Conservation (phyloP, 1,140 invertebrate genomes). For the Agrilus planipennis region DNA sequence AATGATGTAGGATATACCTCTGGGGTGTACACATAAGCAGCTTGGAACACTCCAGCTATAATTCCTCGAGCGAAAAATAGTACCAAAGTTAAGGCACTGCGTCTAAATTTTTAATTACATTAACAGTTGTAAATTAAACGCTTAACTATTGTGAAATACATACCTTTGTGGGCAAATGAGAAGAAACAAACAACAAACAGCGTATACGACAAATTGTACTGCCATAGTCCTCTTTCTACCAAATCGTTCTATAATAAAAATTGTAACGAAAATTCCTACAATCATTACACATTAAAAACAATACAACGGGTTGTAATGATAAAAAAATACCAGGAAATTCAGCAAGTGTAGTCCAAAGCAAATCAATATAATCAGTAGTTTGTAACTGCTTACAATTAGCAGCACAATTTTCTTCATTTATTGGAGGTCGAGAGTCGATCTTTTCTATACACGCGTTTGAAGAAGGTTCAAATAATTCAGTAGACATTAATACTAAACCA, state of each 20-base stretch:
- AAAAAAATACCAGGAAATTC: conserved; percentile 73
- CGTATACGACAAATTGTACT: conserved; percentile 80
- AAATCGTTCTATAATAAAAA: conserved; percentile 80
- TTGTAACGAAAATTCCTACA: conserved; percentile 82
- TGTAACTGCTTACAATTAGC: conserved; percentile 64
- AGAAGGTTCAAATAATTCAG: conserved; percentile 74
- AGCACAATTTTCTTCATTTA: conserved; percentile 48
- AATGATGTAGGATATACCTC: conserved; percentile 89
- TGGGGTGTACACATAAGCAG: conserved; percentile 90
- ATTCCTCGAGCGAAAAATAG: conserved; percentile 84
- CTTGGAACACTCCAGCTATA: conserved; percentile 89
- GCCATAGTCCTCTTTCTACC: conserved; percentile 91
- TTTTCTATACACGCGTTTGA: conserved; percentile 36
- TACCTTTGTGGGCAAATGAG: conserved; percentile 67
- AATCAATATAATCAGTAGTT: conserved; percentile 82
- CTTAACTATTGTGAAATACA: conserved; percentile 20
- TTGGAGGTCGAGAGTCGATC: conserved; percentile 26
- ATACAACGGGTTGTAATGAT: conserved; percentile 9
- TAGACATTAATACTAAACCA: conserved; percentile 89
- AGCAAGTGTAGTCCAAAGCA: conserved; percentile 88
- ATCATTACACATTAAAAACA: conserved; percentile 18
- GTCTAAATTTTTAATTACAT: conserved; percentile 48
- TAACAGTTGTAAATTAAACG: not conserved
- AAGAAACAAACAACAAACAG: conserved; percentile 68
- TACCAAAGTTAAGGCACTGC: conserved; percentile 67